phyloP scores from a whole-genome alignment of 2,797 vertebrate genomes.

The Sphenopsis melanotis region DNA sequence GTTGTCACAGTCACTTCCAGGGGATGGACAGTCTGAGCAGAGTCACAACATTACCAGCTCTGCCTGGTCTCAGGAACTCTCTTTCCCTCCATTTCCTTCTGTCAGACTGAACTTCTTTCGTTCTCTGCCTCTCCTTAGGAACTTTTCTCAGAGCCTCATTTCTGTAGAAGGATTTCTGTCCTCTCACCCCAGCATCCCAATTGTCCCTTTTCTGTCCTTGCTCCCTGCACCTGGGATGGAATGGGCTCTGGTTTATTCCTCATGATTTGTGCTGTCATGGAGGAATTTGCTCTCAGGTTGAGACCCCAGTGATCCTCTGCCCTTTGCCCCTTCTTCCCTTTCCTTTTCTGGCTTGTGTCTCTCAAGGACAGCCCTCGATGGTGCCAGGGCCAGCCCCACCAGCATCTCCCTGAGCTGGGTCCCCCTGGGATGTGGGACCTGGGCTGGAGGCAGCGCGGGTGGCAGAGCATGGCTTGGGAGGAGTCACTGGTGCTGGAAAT shows the following conservation, averaged over 20 bases:
- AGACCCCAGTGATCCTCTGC: not conserved
- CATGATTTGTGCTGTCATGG: not conserved
- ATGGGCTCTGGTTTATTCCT: not conserved
- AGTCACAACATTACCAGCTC: not conserved
- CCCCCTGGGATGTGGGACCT: accelerated
- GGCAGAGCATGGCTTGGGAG: not conserved
- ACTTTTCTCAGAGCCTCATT: not conserved
- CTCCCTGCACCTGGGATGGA: not conserved
- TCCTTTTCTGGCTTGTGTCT: not conserved
- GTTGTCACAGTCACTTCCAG: not conserved
- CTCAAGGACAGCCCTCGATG: not conserved
- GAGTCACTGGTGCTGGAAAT: not conserved
- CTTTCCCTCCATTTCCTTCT: not conserved
- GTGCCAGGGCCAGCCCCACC: not conserved
- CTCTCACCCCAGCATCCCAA: not conserved
- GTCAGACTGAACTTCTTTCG: not conserved
- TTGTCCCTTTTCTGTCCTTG: not conserved
- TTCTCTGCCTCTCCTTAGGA: not conserved
- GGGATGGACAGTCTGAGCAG: not conserved
- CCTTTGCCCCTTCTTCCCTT: not conserved
- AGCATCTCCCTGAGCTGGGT: not conserved
- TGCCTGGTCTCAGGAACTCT: not conserved
- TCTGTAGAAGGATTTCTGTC: not conserved
- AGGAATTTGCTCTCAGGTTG: not conserved
- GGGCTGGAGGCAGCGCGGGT: not conserved